Percentiles rank a stretch among this genome's conserved stretches.
These are phyloP conservation scores for Heliothis peltigera DNA, from an alignment of 2,888 invertebrate species.

Conservation along the genomic window DNA sequence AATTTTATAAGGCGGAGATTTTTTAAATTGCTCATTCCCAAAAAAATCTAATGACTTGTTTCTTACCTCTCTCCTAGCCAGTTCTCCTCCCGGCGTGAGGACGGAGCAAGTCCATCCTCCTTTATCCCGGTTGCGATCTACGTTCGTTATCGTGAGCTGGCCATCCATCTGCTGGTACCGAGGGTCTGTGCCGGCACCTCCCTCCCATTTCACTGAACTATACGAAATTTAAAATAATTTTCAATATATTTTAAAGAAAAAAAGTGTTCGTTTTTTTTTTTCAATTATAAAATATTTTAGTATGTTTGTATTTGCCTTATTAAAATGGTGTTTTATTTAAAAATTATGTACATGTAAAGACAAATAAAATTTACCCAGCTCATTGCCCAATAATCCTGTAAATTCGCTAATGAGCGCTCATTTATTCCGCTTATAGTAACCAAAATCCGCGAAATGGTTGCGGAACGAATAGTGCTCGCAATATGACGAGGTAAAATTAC, in stretches of 20 bases:
- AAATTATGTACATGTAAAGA: too few species aligned
- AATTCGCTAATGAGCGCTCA: constrained; percentile 10
- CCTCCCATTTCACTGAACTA: constrained; percentile 89
- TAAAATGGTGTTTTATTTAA: too few species aligned
- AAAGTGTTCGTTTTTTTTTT: too few species aligned
- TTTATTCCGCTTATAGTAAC: constrained; percentile 5
- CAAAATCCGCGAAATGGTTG: neutral
- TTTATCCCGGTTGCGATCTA: constrained; percentile 92
- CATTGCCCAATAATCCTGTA: neutral
- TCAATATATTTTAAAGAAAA: too few species aligned
- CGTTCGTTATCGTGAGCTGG: constrained; percentile 90
- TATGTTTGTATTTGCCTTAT: too few species aligned
- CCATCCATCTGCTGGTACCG: constrained; percentile 89
- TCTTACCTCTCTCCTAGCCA: constrained; percentile 93
- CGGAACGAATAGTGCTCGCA: neutral
- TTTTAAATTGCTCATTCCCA: too few species aligned
- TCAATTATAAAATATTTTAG: too few species aligned
- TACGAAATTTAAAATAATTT: too few species aligned
- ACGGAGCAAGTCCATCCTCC: constrained; percentile 95
- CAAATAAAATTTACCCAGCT: neutral
- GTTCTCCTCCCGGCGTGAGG: constrained; percentile 93
- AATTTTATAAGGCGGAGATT: too few species aligned
- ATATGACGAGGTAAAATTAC: neutral
- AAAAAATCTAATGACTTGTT: neutral
- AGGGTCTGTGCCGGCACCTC: constrained; percentile 85